Evolutionary conservation across 2,797 vertebrate genomes (phyloP).

Genomic region (Toxotes lorentzi): DNA sequence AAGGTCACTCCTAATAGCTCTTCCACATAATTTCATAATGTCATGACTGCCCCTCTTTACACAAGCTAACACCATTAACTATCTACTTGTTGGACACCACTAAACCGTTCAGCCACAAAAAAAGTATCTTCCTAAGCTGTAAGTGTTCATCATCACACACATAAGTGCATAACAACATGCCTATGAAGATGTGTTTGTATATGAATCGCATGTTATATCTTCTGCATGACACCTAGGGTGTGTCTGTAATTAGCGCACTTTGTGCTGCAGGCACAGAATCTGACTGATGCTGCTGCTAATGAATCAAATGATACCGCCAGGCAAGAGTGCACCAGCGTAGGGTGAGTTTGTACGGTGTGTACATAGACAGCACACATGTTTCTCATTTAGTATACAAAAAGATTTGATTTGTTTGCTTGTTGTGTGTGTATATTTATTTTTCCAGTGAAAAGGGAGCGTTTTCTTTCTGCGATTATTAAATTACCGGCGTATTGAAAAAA

Average conservation of each 20-base stretch:
- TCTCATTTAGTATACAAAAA: constrained; percentile 27
- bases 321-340: constrained; percentile 38
- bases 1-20: constrained; percentile 83
- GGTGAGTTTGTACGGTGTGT: background rate
- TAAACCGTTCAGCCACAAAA: constrained; percentile 34
- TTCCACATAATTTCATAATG: constrained; percentile 83
- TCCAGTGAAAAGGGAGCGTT: background rate
- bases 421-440: constrained; percentile 25
- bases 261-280: constrained; percentile 72
- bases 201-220: constrained; percentile 63
- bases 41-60: constrained; percentile 78
- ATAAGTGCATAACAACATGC: constrained; percentile 28
- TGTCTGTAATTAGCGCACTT: constrained; percentile 77
- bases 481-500: constrained; percentile 23
- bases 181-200: constrained; percentile 26
- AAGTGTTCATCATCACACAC: constrained; percentile 34
- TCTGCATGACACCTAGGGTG: constrained; percentile 74
- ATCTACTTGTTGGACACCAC: constrained; percentile 39
- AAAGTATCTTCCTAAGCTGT: constrained; percentile 27
- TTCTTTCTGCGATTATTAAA: constrained; percentile 1
- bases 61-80: constrained; percentile 63
- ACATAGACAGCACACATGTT: constrained; percentile 14
- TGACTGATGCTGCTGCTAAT: constrained; percentile 76
- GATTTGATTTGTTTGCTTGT: constrained; percentile 12
- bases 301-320: constrained; percentile 71